A percentile compares a stretch with the other conserved stretches of the same genome.
These are phyloP conservation scores for Sebastes hopkinsi DNA, from an alignment of 2,797 vertebrate genomes.

Conservation along the genomic window DNA sequence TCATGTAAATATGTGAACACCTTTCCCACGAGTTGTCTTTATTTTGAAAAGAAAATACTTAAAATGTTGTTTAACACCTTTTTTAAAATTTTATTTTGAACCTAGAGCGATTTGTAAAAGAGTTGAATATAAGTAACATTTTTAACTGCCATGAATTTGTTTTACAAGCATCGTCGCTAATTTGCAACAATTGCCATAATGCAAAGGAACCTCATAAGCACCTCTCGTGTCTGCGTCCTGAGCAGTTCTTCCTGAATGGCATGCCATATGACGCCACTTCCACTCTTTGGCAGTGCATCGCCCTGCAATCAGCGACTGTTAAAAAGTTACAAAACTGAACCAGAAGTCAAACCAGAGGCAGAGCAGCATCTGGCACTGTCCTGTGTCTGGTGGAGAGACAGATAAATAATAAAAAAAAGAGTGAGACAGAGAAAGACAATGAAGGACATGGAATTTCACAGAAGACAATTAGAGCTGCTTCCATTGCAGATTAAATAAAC, in stretches of 20 bases:
- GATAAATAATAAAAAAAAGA: not conserved
- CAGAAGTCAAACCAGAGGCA: constrained; percentile 62
- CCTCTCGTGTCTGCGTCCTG: constrained; percentile 48
- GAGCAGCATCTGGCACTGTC: constrained; percentile 69
- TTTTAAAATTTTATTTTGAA: not conserved
- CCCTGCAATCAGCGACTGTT: constrained; percentile 73
- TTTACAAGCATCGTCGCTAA: constrained; percentile 27
- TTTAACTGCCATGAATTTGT: constrained; percentile 27
- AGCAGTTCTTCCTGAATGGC: constrained; percentile 61
- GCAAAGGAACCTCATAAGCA: constrained; percentile 61
- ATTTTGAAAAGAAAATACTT: not conserved
- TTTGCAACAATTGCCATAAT: constrained; percentile 32
- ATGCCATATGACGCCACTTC: constrained; percentile 77
- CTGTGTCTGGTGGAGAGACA: constrained; percentile 33
- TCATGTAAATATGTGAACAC: not conserved
- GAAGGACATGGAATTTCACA: constrained; percentile 12
- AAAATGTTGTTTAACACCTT: not conserved
- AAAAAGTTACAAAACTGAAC: constrained; percentile 74
- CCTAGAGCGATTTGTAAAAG: constrained; percentile 5
- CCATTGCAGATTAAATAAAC: not conserved
- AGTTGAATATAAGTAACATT: not conserved
- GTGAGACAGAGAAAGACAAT: constrained; percentile 1
- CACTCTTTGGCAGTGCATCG: constrained; percentile 67
- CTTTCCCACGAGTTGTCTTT: not conserved
- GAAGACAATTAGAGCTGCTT: constrained; percentile 2